Evolutionary conservation across 2,113 vertebrate genomes (phyloP).

Genomic region (Tachuris rubrigastra): DNA sequence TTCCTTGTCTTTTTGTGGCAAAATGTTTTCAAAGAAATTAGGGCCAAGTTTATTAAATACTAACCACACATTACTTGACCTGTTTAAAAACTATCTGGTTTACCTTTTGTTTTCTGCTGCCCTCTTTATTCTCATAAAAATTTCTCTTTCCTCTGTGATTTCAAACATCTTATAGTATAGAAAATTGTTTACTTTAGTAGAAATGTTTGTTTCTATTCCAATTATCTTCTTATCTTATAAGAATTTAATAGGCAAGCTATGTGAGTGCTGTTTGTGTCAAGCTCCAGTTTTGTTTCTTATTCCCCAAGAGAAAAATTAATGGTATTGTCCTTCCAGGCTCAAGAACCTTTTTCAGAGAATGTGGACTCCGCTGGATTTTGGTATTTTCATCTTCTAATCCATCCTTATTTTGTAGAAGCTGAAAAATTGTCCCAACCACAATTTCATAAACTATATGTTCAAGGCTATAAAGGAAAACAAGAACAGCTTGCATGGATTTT

Average conservation of each 20-base stretch:
- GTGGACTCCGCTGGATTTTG: neutral
- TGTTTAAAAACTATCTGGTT: neutral
- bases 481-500: neutral
- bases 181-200: neutral
- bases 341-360: neutral
- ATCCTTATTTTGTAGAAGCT: neutral
- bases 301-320: neutral
- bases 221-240: neutral
- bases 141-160: neutral
- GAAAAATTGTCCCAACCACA: slow-evolving; percentile 24
- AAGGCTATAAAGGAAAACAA: neutral
- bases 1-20: neutral
- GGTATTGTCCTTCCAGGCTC: neutral
- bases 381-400: neutral
- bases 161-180: neutral
- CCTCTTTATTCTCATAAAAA: neutral
- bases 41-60: neutral
- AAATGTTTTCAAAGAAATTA: neutral
- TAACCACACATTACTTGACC: neutral
- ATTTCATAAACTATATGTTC: neutral
- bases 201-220: neutral
- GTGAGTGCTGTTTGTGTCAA: neutral
- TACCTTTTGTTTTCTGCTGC: neutral
- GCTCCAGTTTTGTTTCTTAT: neutral
- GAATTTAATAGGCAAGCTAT: neutral